Percentiles rank a stretch among this genome's conserved stretches.
These are phyloP conservation scores for Rhagologus leucostigma DNA, from an alignment of 2,113 vertebrate species.

Conservation along the genomic window DNA sequence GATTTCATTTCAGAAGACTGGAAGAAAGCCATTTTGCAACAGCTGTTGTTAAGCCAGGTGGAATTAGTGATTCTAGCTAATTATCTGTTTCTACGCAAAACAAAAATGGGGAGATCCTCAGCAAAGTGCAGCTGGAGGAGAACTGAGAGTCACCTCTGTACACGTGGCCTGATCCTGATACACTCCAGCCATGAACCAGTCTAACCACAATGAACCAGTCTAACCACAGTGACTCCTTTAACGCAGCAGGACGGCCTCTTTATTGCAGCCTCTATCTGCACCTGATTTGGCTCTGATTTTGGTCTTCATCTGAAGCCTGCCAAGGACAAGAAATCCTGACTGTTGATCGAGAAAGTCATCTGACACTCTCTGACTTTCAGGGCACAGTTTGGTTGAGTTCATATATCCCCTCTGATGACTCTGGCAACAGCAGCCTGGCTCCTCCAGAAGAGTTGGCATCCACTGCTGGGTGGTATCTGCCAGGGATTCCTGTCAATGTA, in stretches of 20 bases:
- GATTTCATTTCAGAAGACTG: not conserved
- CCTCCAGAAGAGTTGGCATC: not conserved
- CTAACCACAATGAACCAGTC: not conserved
- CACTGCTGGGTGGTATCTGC: not conserved
- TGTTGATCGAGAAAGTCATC: not conserved
- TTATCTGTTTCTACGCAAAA: not conserved
- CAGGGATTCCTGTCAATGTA: not conserved
- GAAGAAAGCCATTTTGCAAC: not conserved
- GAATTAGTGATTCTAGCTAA: not conserved
- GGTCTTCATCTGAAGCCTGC: not conserved
- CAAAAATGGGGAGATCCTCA: not conserved
- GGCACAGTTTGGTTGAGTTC: not conserved
- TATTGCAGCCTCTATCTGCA: not conserved
- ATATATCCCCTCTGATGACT: fast-evolving
- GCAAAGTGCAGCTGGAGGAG: not conserved
- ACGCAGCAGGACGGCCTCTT: not conserved
- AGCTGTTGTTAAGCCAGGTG: not conserved
- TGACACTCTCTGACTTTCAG: not conserved
- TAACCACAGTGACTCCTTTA: not conserved
- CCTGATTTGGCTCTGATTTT: not conserved
- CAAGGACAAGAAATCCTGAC: not conserved
- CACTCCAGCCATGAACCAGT: not conserved
- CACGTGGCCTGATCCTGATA: not conserved
- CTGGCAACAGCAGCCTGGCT: not conserved
- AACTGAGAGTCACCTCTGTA: not conserved